phyloP scores from a whole-genome alignment of 2,113 vertebrate species.

The Penelope pileata region DNA sequence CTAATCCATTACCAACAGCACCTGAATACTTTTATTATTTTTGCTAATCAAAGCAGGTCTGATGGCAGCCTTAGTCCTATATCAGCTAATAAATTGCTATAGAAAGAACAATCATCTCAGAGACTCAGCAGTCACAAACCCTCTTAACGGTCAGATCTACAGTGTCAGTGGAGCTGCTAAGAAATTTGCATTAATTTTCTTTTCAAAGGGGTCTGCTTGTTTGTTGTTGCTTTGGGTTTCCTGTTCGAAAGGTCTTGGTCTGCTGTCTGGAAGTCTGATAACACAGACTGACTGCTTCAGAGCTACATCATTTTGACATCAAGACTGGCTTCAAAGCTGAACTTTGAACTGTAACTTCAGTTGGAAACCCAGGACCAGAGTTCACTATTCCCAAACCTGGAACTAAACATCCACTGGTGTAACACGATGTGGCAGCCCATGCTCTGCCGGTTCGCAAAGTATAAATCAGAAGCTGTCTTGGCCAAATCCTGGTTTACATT shows the following conservation, averaged over 20 bases:
- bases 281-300: background rate
- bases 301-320: background rate
- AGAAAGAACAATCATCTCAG: background rate
- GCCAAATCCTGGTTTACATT: background rate
- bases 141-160: background rate
- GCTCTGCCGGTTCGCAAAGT: background rate
- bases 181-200: background rate
- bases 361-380: background rate
- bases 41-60: background rate
- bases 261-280: background rate
- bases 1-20: background rate
- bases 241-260: background rate
- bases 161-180: background rate
- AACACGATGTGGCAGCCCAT: rapidly evolving
- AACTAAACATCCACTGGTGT: background rate
- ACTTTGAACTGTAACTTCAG: background rate
- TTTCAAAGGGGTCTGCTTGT: background rate
- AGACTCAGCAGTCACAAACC: background rate
- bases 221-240: background rate
- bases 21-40: background rate
- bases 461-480: background rate
- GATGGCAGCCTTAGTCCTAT: background rate
- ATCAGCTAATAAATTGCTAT: background rate
- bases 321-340: background rate
- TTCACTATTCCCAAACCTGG: background rate